Percentiles rank a stretch among this genome's conserved stretches.
Conservation (phyloP, 2,797 vertebrate species). For the Enteromius viviparus region DNA sequence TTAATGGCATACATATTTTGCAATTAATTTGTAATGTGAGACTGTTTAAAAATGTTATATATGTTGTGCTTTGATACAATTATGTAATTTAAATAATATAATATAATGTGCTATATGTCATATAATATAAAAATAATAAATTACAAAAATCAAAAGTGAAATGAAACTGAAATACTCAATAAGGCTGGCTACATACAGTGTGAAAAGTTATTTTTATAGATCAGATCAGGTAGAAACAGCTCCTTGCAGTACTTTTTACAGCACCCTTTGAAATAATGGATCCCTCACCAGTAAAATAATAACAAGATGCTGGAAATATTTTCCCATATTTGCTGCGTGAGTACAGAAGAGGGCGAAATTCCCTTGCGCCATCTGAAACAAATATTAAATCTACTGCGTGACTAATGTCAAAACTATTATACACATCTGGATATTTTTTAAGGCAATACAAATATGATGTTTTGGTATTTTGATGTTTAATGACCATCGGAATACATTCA, state of each 20-base stretch:
- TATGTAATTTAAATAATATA: not conserved
- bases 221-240: not conserved
- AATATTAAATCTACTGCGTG: not conserved
- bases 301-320: slow-evolving; percentile 70
- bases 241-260: not conserved
- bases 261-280: not conserved
- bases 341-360: slow-evolving; percentile 74
- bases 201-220: not conserved
- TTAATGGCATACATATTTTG: not conserved
- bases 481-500: not conserved
- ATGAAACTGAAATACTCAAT: not conserved
- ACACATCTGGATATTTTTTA: not conserved
- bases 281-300: slow-evolving; percentile 64
- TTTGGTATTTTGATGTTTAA: not conserved
- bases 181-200: not conserved
- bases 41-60: not conserved
- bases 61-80: not conserved
- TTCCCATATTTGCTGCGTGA: slow-evolving; percentile 61
- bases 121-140: not conserved
- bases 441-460: not conserved
- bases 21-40: not conserved
- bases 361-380: slow-evolving; percentile 68
- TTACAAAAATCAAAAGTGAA: not conserved
- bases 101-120: not conserved
- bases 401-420: not conserved